phyloP scores from a whole-genome alignment of 1,140 invertebrate species.

The Drosophila sulfurigaster region DNA sequence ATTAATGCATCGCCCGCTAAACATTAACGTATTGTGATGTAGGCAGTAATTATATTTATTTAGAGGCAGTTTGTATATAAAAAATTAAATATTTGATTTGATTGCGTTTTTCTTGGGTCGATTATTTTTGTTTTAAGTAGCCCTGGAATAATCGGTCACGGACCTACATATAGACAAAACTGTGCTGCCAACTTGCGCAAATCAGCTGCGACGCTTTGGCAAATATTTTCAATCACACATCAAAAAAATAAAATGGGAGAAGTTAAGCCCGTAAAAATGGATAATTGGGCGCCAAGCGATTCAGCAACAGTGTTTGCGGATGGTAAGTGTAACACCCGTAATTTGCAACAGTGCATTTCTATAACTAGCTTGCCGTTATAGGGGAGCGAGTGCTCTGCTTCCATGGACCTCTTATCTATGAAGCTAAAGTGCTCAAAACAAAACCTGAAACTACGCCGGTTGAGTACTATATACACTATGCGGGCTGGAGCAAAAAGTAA shows the following conservation, averaged over 20 bases:
- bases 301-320: constrained; percentile 87
- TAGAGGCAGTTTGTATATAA: constrained; percentile 47
- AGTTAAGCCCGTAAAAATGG: constrained; percentile 69
- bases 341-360: background rate
- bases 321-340: constrained; percentile 84
- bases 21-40: constrained; percentile 44
- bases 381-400: constrained; percentile 98
- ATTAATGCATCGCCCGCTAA: constrained; percentile 26
- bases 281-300: constrained; percentile 53
- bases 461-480: constrained; percentile 98
- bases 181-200: constrained; percentile 38
- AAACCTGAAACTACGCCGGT: constrained; percentile 93
- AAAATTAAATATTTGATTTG: constrained; percentile 19
- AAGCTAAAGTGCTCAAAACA: constrained; percentile 97
- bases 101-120: background rate
- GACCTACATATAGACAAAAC: background rate
- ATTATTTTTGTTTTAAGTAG: background rate
- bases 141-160: constrained; percentile 14
- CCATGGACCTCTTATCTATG: constrained; percentile 97
- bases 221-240: constrained; percentile 46
- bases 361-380: constrained; percentile 76
- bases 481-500: constrained; percentile 99
- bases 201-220: constrained; percentile 39
- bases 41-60: constrained; percentile 6
- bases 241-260: constrained; percentile 58